These are phyloP conservation scores for Phalloptychus januarius DNA, from an alignment of 2,797 vertebrate species.

Conservation along the genomic window DNA sequence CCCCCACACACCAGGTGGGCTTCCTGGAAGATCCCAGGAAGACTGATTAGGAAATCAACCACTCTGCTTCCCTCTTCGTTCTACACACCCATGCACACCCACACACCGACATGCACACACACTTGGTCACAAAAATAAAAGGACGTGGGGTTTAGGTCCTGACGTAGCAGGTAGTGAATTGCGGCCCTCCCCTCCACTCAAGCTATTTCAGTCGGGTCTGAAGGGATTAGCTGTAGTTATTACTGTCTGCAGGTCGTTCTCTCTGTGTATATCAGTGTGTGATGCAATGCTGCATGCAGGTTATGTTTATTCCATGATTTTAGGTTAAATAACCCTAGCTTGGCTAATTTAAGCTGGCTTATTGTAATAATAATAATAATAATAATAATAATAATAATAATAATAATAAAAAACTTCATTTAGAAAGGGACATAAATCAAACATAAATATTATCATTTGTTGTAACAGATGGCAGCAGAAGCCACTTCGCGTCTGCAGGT, in stretches of 20 bases:
- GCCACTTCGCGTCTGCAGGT: too few relatives aligned
- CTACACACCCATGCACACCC: conserved; percentile 3
- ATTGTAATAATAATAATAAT: too few relatives aligned
- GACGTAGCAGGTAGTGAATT: conserved; percentile 26
- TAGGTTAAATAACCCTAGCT: neutral
- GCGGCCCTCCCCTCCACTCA: conserved; percentile 17
- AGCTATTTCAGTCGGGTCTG: conserved; percentile 79
- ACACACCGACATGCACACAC: neutral
- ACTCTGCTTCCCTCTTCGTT: neutral
- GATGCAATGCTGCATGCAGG: neutral
- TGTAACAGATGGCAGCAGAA: too few relatives aligned
- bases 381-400: too few relatives aligned
- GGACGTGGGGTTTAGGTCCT: conserved; percentile 9
- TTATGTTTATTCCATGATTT: neutral
- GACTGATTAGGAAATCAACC: conserved; percentile 20
- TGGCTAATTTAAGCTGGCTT: neutral
- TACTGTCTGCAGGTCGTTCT: conserved; percentile 36
- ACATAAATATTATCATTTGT: too few relatives aligned
- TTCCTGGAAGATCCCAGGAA: neutral
- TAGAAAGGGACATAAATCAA: too few relatives aligned
- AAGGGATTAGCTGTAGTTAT: conserved; percentile 75
- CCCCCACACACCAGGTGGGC: neutral
- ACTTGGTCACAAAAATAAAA: neutral
- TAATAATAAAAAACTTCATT: too few relatives aligned
- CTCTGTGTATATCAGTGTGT: conserved; percentile 4